A percentile compares a stretch with the other conserved stretches of the same genome.
phyloP scores from a whole-genome alignment of 2,113 vertebrate genomes.

The Sapayoa aenigma region DNA sequence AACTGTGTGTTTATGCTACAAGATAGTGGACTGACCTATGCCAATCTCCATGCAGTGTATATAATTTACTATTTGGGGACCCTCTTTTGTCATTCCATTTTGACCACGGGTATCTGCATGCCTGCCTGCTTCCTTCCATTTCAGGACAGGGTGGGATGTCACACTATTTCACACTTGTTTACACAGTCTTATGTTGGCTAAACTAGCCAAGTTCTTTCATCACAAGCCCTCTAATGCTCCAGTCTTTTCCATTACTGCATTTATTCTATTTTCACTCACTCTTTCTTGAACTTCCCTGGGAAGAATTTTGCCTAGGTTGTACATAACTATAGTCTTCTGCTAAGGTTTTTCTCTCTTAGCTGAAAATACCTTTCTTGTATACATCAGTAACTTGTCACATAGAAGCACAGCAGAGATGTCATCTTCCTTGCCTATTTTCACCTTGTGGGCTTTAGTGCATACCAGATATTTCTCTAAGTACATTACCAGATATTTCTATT shows the following conservation, averaged over 20 bases:
- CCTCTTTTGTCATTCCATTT: not conserved
- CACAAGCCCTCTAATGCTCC: not conserved
- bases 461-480: not conserved
- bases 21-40: not conserved
- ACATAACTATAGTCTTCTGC: not conserved
- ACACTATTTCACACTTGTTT: not conserved
- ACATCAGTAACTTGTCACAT: not conserved
- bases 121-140: not conserved
- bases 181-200: not conserved
- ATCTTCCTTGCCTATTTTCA: not conserved
- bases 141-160: not conserved
- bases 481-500: not conserved
- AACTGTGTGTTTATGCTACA: not conserved
- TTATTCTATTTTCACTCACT: not conserved
- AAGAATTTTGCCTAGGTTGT: not conserved
- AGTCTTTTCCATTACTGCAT: not conserved
- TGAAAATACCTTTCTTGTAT: not conserved
- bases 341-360: not conserved
- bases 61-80: not conserved
- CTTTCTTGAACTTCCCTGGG: not conserved
- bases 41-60: not conserved
- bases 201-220: not conserved
- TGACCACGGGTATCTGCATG: not conserved
- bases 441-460: not conserved
- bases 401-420: not conserved